Percentiles rank a stretch among this genome's conserved stretches.
Conservation (phyloP, 1,140 invertebrate genomes). For the Ladona fulva region DNA sequence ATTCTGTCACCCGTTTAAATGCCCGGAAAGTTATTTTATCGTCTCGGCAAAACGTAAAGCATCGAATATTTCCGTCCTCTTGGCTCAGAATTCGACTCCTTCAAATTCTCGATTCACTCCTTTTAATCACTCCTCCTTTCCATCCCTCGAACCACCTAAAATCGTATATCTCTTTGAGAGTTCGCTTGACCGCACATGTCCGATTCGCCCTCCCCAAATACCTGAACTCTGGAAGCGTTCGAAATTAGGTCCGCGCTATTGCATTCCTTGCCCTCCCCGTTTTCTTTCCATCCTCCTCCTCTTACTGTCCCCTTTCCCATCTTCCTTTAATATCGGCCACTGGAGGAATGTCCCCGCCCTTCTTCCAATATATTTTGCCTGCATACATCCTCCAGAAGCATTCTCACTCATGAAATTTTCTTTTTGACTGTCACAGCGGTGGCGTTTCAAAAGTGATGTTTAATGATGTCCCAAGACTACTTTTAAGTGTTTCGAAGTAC, state of each 20-base stretch:
- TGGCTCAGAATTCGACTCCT: too few species aligned
- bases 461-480: too few species aligned
- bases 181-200: not conserved
- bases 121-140: not conserved
- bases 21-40: too few species aligned
- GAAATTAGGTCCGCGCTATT: constrained; percentile 8
- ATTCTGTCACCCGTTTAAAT: too few species aligned
- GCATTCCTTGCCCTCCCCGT: not conserved
- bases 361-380: not conserved
- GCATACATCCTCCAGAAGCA: too few species aligned
- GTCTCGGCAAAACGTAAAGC: too few species aligned
- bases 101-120: too few species aligned
- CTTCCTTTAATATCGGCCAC: not conserved
- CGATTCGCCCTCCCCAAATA: not conserved
- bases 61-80: too few species aligned
- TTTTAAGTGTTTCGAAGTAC: too few species aligned
- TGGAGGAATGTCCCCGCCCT: not conserved
- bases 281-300: not conserved
- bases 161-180: constrained; percentile 5
- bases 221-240: not conserved
- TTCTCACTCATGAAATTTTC: too few species aligned
- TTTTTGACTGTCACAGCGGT: too few species aligned
- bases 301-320: not conserved
- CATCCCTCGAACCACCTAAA: not conserved
- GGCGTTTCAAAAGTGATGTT: too few species aligned